A percentile compares a stretch with the other conserved stretches of the same genome.
phyloP scores from a whole-genome alignment of 2,797 vertebrate genomes.

The Brachymystax lenok region DNA sequence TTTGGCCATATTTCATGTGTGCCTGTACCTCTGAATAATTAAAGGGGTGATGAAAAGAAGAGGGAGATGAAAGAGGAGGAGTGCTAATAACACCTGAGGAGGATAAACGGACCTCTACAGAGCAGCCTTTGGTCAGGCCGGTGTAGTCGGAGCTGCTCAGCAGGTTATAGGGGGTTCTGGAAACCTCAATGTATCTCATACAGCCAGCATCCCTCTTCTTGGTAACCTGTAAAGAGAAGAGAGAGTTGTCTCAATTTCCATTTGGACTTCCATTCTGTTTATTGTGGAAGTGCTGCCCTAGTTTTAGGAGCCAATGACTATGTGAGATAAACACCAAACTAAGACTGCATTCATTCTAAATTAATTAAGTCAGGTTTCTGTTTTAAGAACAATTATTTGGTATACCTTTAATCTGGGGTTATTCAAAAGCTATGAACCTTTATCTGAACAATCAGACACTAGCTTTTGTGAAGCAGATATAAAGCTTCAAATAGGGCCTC shows the following conservation, averaged over 20 bases:
- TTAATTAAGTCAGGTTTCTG: not conserved
- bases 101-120: constrained; percentile 63
- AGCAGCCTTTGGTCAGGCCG: constrained; percentile 92
- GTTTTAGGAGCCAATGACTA: not conserved
- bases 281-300: not conserved
- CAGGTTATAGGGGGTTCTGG: constrained; percentile 91
- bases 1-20: not conserved
- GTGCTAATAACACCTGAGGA: not conserved
- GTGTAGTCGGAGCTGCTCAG: constrained; percentile 93
- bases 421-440: not conserved
- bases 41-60: not conserved
- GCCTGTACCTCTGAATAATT: not conserved
- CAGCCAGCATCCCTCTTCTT: constrained; percentile 90
- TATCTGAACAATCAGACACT: not conserved
- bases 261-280: not conserved
- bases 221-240: constrained; percentile 78
- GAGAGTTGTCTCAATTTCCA: not conserved
- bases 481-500: not conserved
- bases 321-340: not conserved
- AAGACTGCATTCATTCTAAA: not conserved
- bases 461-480: not conserved
- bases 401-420: not conserved
- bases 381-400: not conserved
- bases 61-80: not conserved
- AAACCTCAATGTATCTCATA: constrained; percentile 94